Evolutionary conservation across 2,888 invertebrate genomes (phyloP).

Genomic region (Parapristionchus giblindavisi): DNA sequence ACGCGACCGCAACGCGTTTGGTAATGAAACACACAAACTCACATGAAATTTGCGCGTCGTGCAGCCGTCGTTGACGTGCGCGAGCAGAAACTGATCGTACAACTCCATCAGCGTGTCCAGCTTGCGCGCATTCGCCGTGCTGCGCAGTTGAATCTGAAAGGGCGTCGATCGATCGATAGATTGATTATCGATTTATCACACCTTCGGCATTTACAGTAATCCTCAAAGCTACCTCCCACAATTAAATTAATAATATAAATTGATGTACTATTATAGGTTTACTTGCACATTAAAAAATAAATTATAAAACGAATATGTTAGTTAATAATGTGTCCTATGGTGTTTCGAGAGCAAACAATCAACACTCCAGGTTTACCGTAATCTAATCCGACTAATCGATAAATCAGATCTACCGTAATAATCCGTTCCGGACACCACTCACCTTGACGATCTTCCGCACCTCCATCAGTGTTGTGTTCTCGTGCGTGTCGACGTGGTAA

Average conservation of each 20-base stretch:
- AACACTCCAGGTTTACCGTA: neutral
- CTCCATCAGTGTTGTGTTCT: constrained; percentile 2
- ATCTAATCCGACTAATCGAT: neutral
- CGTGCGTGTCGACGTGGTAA: neutral
- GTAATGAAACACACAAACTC: neutral
- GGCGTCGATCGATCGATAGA: neutral
- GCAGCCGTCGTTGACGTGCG: neutral
- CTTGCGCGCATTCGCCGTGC: too few relatives aligned
- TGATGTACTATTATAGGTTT: too few relatives aligned
- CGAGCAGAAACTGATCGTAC: neutral
- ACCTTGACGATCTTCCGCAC: constrained; percentile 18
- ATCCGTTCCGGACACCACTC: too few relatives aligned
- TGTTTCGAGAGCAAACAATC: neutral
- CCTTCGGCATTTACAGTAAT: too few relatives aligned
- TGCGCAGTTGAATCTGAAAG: too few relatives aligned
- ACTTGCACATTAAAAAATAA: too few relatives aligned
- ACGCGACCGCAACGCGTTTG: too few relatives aligned
- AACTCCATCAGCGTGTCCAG: neutral
- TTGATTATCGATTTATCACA: too few relatives aligned
- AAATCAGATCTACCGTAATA: neutral
- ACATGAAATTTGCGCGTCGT: constrained; percentile 3
- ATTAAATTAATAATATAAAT: too few relatives aligned
- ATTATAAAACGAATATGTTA: too few relatives aligned
- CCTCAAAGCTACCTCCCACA: too few relatives aligned
- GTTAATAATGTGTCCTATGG: neutral